A percentile compares a stretch with the other conserved stretches of the same genome.
Evolutionary conservation across 2,888 invertebrate species (phyloP).

Genomic region (Sphecodes monilicornis): DNA sequence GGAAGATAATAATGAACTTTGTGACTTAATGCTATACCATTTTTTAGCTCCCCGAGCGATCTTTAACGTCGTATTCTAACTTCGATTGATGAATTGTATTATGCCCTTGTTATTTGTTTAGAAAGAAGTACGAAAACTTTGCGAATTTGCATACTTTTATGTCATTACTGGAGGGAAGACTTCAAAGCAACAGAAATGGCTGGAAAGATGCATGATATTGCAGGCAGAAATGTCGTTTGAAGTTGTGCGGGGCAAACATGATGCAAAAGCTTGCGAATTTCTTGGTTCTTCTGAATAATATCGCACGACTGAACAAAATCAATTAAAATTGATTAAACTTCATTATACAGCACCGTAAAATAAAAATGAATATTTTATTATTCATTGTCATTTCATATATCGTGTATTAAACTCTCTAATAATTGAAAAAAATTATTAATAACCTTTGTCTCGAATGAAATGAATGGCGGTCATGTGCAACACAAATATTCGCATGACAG

Average conservation of each 20-base stretch:
- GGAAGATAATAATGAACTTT: background rate
- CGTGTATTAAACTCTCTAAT: too few species aligned
- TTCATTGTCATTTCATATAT: too few species aligned
- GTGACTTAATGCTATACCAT: background rate
- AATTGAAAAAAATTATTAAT: background rate
- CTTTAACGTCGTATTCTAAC: background rate
- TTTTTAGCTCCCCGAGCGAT: background rate
- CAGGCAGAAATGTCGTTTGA: background rate
- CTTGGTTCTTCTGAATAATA: background rate
- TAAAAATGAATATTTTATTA: background rate
- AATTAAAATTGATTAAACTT: too few species aligned
- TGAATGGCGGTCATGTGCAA: background rate
- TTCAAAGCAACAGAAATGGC: background rate
- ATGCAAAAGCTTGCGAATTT: background rate
- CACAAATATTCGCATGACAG: background rate
- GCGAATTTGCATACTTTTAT: background rate
- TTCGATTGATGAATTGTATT: background rate
- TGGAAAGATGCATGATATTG: background rate
- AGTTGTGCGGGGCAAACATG: background rate
- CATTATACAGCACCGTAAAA: background rate
- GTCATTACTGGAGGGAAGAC: background rate
- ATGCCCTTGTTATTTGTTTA: background rate
- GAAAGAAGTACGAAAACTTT: background rate
- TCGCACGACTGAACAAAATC: accelerated
- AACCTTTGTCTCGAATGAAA: background rate